phyloP scores from a whole-genome alignment of 2,888 invertebrate species.

The Phalangium opilio region DNA sequence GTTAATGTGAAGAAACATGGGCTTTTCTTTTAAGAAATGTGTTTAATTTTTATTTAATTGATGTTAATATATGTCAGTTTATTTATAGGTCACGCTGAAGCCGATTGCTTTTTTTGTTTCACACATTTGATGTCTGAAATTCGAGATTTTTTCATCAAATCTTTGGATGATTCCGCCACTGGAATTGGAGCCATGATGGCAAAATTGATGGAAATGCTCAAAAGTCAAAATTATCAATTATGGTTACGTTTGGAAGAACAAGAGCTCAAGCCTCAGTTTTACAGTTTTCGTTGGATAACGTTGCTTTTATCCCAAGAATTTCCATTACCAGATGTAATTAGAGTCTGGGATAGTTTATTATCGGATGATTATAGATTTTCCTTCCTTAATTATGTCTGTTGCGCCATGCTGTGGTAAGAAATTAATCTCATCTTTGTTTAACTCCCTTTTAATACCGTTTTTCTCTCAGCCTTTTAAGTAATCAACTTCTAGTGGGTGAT shows the following conservation, averaged over 20 bases:
- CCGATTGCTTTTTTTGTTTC: constrained; percentile 96
- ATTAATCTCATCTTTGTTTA: background rate
- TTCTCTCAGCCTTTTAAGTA: constrained; percentile 54
- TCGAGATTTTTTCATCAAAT: constrained; percentile 90
- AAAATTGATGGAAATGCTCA: constrained; percentile 56
- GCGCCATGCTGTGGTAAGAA: constrained; percentile 93
- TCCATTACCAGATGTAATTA: constrained; percentile 85
- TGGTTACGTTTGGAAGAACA: constrained; percentile 61
- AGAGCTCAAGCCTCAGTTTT: constrained; percentile 86
- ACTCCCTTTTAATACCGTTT: background rate
- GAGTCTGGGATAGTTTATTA: constrained; percentile 94
- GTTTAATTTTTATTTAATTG: no score
- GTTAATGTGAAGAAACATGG: no score
- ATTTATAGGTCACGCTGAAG: constrained; percentile 68
- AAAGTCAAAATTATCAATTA: constrained; percentile 56
- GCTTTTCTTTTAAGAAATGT: no score
- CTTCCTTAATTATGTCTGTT: constrained; percentile 80
- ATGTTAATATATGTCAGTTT: background rate
- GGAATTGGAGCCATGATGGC: constrained; percentile 85
- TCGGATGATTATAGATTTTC: constrained; percentile 76
- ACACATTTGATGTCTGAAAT: constrained; percentile 97
- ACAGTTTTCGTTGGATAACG: constrained; percentile 94
- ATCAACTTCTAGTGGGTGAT: constrained; percentile 67
- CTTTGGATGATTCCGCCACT: constrained; percentile 55
- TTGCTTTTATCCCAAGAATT: constrained; percentile 92